A percentile compares a stretch with the other conserved stretches of the same genome.
phyloP scores from a whole-genome alignment of 2,888 invertebrate genomes.

The Aspidapion aeneum region DNA sequence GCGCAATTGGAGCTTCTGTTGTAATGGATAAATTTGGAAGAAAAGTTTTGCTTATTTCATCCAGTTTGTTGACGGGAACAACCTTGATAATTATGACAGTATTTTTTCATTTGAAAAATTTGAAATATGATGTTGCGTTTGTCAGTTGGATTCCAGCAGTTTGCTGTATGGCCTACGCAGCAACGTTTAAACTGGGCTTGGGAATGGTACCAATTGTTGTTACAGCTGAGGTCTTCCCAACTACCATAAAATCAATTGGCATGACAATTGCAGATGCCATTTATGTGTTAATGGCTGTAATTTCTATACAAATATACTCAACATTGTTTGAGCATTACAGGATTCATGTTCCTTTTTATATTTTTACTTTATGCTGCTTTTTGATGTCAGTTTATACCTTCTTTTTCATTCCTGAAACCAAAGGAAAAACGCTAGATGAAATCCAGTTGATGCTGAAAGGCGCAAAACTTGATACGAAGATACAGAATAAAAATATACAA shows the following conservation, averaged over 20 bases:
- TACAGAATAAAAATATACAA: too few species aligned
- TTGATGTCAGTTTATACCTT: conserved; percentile 23
- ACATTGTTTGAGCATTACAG: conserved; percentile 34
- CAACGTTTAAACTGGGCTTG: conserved; percentile 42
- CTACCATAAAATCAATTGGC: conserved; percentile 45
- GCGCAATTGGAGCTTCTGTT: conserved; percentile 38
- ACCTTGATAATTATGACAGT: conserved; percentile 39
- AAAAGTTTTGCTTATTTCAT: conserved; percentile 39
- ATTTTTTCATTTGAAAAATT: conserved; percentile 41
- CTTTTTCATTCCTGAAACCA: conserved; percentile 35
- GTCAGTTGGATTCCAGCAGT: conserved; percentile 45
- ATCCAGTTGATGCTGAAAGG: conserved; percentile 38
- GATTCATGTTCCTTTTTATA: conserved; percentile 41
- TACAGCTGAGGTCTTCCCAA: conserved; percentile 46
- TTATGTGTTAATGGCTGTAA: conserved; percentile 40
- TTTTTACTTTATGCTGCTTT: conserved; percentile 32
- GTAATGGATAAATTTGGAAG: conserved; percentile 44
- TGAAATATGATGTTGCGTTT: conserved; percentile 32
- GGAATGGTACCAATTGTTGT: conserved; percentile 46
- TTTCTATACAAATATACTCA: conserved; percentile 40
- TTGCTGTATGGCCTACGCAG: conserved; percentile 42
- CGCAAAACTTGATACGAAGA: too few species aligned
- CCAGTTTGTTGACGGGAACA: conserved; percentile 39
- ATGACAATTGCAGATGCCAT: conserved; percentile 44
- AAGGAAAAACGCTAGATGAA: conserved; percentile 39